phyloP scores from a whole-genome alignment of 2,797 vertebrate genomes.

The Cuculus canorus region DNA sequence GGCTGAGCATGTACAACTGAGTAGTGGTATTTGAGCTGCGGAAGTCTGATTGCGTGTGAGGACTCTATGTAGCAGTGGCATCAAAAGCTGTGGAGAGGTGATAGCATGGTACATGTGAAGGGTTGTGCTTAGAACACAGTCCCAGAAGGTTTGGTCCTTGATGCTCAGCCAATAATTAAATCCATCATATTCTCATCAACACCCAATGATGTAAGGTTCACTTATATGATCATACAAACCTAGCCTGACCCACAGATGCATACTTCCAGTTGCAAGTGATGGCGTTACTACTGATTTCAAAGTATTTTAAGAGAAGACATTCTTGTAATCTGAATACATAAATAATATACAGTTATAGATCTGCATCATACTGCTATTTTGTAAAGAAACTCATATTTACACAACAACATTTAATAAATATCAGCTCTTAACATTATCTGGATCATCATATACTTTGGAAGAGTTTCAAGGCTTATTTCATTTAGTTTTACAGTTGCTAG shows the following conservation, averaged over 20 bases:
- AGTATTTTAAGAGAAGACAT: neutral
- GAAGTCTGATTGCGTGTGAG: neutral
- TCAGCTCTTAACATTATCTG: neutral
- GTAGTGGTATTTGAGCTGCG: neutral
- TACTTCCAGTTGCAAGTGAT: neutral
- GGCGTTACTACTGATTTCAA: neutral
- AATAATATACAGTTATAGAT: neutral
- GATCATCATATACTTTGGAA: neutral
- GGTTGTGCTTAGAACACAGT: neutral
- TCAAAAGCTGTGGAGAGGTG: neutral
- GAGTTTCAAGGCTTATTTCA: neutral
- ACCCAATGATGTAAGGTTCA: fast-evolving
- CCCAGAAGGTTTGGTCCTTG: neutral
- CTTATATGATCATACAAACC: neutral
- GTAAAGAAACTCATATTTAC: neutral
- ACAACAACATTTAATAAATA: neutral
- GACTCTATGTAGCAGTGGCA: neutral
- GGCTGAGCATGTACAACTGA: neutral
- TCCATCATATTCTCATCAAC: neutral
- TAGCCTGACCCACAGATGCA: neutral
- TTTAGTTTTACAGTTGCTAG: neutral
- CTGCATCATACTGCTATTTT: neutral
- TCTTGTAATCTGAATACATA: neutral
- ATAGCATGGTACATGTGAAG: neutral
- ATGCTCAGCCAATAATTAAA: neutral